A percentile compares a stretch with the other conserved stretches of the same genome.
Conservation (phyloP, 2,888 invertebrate species). For the Ophion ventricosus region DNA sequence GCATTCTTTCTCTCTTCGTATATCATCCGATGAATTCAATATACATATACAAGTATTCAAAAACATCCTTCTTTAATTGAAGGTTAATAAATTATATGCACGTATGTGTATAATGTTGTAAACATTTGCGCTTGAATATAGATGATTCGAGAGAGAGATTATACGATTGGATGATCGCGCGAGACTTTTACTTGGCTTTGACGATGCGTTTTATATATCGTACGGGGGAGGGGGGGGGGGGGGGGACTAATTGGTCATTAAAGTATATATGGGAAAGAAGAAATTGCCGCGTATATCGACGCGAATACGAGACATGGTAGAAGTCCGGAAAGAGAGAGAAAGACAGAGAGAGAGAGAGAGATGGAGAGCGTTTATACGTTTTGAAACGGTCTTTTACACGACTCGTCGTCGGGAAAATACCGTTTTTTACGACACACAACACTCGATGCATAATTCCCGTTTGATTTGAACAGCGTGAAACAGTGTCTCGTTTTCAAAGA, state of each 20-base stretch:
- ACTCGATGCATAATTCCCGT: slow-evolving; percentile 15
- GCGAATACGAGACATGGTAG: not conserved
- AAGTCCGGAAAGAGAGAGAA: not conserved
- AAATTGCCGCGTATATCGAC: slow-evolving; percentile 22
- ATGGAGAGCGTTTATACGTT: not conserved
- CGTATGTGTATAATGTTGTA: not conserved
- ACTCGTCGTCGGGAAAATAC: not conserved
- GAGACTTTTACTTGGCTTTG: slow-evolving; percentile 32
- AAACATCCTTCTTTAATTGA: not conserved
- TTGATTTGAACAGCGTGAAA: slow-evolving; percentile 12
- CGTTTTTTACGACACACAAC: slow-evolving; percentile 18
- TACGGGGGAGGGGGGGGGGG: not conserved
- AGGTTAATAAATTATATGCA: not conserved
- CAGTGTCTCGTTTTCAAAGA: slow-evolving; percentile 7
- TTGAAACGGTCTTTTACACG: slow-evolving; percentile 6
- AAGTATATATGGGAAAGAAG: slow-evolving; percentile 21
- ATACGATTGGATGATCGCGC: not conserved
- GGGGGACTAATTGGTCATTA: slow-evolving; percentile 57
- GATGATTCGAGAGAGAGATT: not conserved
- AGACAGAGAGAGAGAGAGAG: not conserved
- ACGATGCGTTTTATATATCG: slow-evolving; percentile 29
- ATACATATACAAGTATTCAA: no score
- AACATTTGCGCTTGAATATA: not conserved
- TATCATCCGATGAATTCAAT: not conserved
- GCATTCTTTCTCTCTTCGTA: not conserved